Evolutionary conservation across 1,140 invertebrate genomes (phyloP), one percentile per base, ranked within the genome.

Genomic region (Gonatopus flavifemur): DNA sequence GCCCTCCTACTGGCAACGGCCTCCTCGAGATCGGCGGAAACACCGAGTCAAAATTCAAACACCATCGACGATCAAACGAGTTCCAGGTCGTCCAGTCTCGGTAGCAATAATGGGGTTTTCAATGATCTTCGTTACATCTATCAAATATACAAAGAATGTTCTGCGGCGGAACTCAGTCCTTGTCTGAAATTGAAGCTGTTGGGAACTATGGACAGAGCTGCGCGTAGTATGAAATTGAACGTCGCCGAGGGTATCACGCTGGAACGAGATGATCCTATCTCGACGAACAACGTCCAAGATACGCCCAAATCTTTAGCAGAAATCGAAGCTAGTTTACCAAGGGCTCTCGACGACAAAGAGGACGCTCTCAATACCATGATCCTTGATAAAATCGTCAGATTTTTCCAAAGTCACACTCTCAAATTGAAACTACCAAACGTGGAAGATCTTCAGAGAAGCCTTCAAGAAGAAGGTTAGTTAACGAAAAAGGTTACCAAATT

Each of bases 171-270:
- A 39, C 63, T 90, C 12, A 83, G 83, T 37, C 83, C 86, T 16
- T 92, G 89, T 57, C 72, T 92, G 3, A 91, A 91, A 68, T 66
- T 89, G 28, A 91, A 90, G 65, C 69, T 91, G 18, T 74, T 89
- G 1, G 82, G 85, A 2, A 84, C 87, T 2, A 76, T 92, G 63
- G 88, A 89, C 53, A 81, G 87, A 49, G 83, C 85, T 37, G 82
- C 84, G 3, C 77, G 83, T n/a, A 82, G 82, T 33, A 77, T 80
- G 2, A 80, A 86, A 32, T 64, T 91, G 10, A 78, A 82, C 12
- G 67, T 91, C 3, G 74, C 85, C n/a, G 86, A 87, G 22, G 88
- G 88, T 9, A 79, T 91, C 5, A 86, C 82, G 41, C 82, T 91
- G 50, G 82, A 87, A 2, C 84, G 83, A 64, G 85, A 86, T 55